A percentile compares a stretch with the other conserved stretches of the same genome.
phyloP scores from a whole-genome alignment of 2,113 vertebrate genomes.

The Grammomys dolichurus region DNA sequence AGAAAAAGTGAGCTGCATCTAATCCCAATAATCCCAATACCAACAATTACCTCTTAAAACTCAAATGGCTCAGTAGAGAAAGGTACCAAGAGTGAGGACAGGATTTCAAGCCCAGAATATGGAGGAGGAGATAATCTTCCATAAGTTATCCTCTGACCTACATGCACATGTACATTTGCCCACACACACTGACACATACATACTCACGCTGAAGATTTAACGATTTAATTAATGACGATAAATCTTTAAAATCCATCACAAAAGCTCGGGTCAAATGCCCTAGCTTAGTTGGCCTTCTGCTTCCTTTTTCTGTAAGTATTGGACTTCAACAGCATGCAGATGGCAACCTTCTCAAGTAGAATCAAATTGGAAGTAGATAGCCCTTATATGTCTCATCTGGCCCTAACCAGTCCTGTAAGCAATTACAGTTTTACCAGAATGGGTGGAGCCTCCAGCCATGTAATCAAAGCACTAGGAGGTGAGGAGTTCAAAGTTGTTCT shows the following conservation, averaged over 20 bases:
- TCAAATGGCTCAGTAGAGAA: neutral
- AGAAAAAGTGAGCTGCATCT: neutral
- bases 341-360: neutral
- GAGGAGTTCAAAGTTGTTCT: neutral
- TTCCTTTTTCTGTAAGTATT: neutral
- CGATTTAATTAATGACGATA: neutral
- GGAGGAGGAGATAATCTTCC: no score
- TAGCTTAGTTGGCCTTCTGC: neutral
- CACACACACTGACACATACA: neutral
- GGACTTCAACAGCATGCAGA: neutral
- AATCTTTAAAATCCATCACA: neutral
- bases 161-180: neutral
- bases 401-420: neutral
- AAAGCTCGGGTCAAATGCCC: neutral
- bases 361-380: neutral
- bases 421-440: neutral
- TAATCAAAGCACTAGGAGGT: neutral
- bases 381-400: neutral
- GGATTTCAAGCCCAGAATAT: no score
- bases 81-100: neutral
- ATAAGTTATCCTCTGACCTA: neutral
- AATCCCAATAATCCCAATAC: no score
- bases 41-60: neutral
- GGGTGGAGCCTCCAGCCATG: no score
- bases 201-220: neutral